These are phyloP conservation scores for Nothocercus nigrocapillus DNA, from an alignment of 2,113 vertebrate species.

Conservation along the genomic window DNA sequence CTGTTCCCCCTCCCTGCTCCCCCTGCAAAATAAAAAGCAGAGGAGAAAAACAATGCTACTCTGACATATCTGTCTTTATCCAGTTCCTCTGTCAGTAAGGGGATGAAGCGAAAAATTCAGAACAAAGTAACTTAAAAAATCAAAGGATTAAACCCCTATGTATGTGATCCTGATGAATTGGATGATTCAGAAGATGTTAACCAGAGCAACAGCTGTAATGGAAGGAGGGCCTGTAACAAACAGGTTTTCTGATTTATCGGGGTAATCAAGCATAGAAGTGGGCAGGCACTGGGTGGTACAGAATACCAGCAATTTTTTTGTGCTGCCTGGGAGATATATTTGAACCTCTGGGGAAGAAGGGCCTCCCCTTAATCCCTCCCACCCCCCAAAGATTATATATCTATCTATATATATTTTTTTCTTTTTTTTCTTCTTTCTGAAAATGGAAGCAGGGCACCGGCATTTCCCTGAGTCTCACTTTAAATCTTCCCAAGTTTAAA, in stretches of 20 bases:
- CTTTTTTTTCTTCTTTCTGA: too few relatives aligned
- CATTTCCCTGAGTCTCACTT: neutral
- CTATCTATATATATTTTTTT: too few relatives aligned
- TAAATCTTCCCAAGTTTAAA: slow-evolving; percentile 17
- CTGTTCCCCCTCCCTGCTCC: neutral
- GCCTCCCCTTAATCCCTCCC: neutral
- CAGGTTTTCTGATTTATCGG: slow-evolving; percentile 73
- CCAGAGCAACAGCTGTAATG: slow-evolving; percentile 75
- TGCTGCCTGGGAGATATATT: slow-evolving; percentile 59
- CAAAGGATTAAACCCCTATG: slow-evolving; percentile 63
- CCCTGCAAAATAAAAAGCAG: slow-evolving; percentile 39
- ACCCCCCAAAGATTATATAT: neutral
- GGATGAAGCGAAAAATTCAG: slow-evolving; percentile 64
- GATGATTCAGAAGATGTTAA: slow-evolving; percentile 73
- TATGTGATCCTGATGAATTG: slow-evolving; percentile 72
- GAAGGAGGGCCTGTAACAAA: slow-evolving; percentile 70
- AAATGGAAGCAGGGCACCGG: neutral
- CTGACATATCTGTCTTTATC: slow-evolving; percentile 63
- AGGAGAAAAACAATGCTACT: slow-evolving; percentile 27
- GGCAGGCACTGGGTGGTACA: slow-evolving; percentile 76
- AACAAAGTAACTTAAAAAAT: slow-evolving; percentile 71
- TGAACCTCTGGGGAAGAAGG: slow-evolving; percentile 17
- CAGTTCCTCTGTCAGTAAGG: slow-evolving; percentile 63
- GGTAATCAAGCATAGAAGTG: slow-evolving; percentile 68
- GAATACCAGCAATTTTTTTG: slow-evolving; percentile 54